A percentile compares a stretch with the other conserved stretches of the same genome.
phyloP scores from a whole-genome alignment of 1,140 invertebrate species.

The Liolophura sinensis region DNA sequence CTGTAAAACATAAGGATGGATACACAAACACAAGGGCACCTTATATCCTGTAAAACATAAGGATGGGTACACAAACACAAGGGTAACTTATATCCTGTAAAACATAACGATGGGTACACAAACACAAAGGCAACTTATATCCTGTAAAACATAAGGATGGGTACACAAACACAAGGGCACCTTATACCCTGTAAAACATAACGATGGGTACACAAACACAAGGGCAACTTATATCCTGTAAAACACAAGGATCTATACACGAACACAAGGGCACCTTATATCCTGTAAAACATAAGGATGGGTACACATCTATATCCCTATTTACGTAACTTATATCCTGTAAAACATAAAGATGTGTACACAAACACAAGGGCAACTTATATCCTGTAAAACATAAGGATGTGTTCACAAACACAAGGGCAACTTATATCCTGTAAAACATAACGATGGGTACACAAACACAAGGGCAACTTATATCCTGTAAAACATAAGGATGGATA shows the following conservation, averaged over 20 bases:
- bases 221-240: neutral
- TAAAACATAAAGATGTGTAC: too few relatives aligned
- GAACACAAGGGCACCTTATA: neutral
- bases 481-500: too few relatives aligned
- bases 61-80: neutral
- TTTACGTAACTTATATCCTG: too few relatives aligned
- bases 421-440: too few relatives aligned
- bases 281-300: too few relatives aligned
- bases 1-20: neutral
- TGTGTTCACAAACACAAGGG: too few relatives aligned
- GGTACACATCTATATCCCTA: too few relatives aligned
- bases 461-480: too few relatives aligned
- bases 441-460: too few relatives aligned
- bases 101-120: neutral
- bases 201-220: neutral
- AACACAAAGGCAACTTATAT: neutral
- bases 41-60: neutral
- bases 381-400: too few relatives aligned
- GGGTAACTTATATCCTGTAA: neutral
- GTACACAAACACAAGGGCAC: neutral
- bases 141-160: neutral
- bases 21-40: neutral
- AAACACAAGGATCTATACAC: neutral
- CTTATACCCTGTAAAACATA: neutral
- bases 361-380: too few relatives aligned